Conservation (phyloP, 2,888 invertebrate species). For the Anarsia innoxiella region DNA sequence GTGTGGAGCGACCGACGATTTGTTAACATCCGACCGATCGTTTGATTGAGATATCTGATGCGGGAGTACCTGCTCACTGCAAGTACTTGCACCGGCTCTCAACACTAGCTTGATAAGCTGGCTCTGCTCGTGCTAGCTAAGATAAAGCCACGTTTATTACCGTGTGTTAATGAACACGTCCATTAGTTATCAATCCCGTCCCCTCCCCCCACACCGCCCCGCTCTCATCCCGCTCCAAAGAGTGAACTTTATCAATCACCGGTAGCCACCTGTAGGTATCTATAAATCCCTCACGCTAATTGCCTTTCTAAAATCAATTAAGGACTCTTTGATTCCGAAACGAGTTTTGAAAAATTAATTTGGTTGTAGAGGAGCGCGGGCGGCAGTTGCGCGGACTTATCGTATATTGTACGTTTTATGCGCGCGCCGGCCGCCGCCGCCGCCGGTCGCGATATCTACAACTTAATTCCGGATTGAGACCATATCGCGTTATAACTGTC, state of each 20-base stretch:
- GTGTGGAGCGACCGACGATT: conserved; percentile 1
- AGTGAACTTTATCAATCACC: conserved; percentile 22
- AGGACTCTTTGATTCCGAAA: conserved; percentile 27
- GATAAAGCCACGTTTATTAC: conserved; percentile 20
- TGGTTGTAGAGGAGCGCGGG: conserved; percentile 25
- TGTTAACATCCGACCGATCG: conserved; percentile 3
- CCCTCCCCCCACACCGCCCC: neutral
- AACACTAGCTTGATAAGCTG: conserved; percentile 5
- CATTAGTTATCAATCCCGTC: conserved; percentile 11
- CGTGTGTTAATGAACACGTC: conserved; percentile 17
- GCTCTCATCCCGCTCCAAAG: conserved; percentile 4
- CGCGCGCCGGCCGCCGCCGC: conserved; percentile 13
- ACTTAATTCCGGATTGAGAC: conserved; percentile 39
- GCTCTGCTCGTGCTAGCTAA: conserved; percentile 8
- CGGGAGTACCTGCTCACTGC: conserved; percentile 15
- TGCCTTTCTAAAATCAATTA: conserved; percentile 40
- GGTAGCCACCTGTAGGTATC: conserved; percentile 16
- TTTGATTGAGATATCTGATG: neutral
- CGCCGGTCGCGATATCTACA: conserved; percentile 36
- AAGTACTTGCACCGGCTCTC: too few relatives aligned
- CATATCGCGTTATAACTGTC: conserved; percentile 39
- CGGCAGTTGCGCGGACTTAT: conserved; percentile 30
- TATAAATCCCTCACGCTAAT: conserved; percentile 24
- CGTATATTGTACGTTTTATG: conserved; percentile 40
- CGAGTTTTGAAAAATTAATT: conserved; percentile 34